A percentile compares a stretch with the other conserved stretches of the same genome.
phyloP scores from a whole-genome alignment of 2,113 vertebrate species.

The Epinephelus cyanopodus region DNA sequence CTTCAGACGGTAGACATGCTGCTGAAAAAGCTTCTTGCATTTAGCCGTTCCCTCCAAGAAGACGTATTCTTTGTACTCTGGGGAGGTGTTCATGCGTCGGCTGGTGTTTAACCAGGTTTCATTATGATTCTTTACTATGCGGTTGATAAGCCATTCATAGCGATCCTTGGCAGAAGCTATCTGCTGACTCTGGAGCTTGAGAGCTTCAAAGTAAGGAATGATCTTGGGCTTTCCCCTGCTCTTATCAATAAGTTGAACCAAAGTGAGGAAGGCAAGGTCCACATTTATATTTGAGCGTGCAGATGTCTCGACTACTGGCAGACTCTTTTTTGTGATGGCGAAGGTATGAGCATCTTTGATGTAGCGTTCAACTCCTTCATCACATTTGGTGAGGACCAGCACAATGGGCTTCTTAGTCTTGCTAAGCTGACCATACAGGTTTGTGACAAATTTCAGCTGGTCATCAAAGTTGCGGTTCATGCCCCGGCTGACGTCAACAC shows the following conservation, averaged over 20 bases:
- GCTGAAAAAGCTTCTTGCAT: slow-evolving; percentile 96
- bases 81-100: slow-evolving; percentile 91
- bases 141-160: slow-evolving; percentile 96
- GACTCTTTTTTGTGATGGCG: slow-evolving; percentile 96
- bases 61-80: slow-evolving; percentile 95
- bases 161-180: slow-evolving; percentile 96
- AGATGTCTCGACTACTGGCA: slow-evolving; percentile 97
- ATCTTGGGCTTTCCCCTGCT: slow-evolving; percentile 95
- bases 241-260: slow-evolving; percentile 94
- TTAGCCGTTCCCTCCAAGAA: slow-evolving; percentile 95
- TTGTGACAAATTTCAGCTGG: slow-evolving; percentile 96
- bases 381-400: slow-evolving; percentile 95
- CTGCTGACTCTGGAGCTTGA: slow-evolving; percentile 98
- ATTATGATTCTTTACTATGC: slow-evolving; percentile 94
- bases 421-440: slow-evolving; percentile 93
- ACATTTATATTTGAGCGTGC: slow-evolving; percentile 97
- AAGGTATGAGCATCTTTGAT: slow-evolving; percentile 97
- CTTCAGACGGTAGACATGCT: slow-evolving; percentile 93
- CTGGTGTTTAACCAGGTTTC: slow-evolving; percentile 90
- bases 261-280: slow-evolving; percentile 93
- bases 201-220: slow-evolving; percentile 95
- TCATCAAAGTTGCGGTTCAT: slow-evolving; percentile 99
- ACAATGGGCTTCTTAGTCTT: slow-evolving; percentile 97
- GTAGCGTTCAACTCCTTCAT: slow-evolving; percentile 97
- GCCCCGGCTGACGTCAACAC: slow-evolving; percentile 95